Base-by-base conservation (phyloP, 2,888 invertebrate genomes). In the Tenodera sinensis region DNA sequence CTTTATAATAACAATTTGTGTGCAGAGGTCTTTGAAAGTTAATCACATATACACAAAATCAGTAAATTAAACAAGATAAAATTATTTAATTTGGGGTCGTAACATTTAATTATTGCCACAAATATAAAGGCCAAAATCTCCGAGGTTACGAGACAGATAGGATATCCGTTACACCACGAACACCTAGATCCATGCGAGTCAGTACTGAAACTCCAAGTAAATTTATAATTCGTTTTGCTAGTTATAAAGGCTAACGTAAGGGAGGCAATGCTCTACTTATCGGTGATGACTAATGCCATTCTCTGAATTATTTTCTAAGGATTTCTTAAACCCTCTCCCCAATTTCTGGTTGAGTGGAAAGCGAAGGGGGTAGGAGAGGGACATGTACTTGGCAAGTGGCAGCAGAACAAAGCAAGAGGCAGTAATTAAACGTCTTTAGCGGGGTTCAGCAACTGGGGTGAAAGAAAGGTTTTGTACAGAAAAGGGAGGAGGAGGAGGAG, bases 381-480 rank as follows among this genome's bases (percentile, higher is more conserved):
- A 30, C 20, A 28, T 42, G 30, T 71, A 71, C 86, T 87, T 87
- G 34, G 87, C 83, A 87, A 87, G 82, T 87, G 82, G 12, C 83
- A 42, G 34, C 28, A 54, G 82, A 54, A 87, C 82, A 83, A 83
- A 87, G 87, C 20, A 87, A 83, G 42, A 87, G 42, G 82, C 83
- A 83, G 87, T 87, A 87, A 87, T 87, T 87, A 87, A 87, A 87
- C 87, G 81, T 87, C 34, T 82, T 30, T 28, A 25, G 82, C 82
- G 28, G 15, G 47, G 28, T 25, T 47, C 25, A 42, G 42, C 30
- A 27, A 87, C 34, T 47, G 42, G 87, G 87, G 81, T 81, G 28
- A 82, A 82, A 27, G 82, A 34, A 87, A 82, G 30, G 34, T 3
- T 34, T n/a, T n/a, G 30, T 15, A 83, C 30, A 30, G 54, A 71